These are phyloP conservation scores for Brachyrhaphis roseni DNA, from an alignment of 2,797 vertebrate genomes.

Conservation along the genomic window DNA sequence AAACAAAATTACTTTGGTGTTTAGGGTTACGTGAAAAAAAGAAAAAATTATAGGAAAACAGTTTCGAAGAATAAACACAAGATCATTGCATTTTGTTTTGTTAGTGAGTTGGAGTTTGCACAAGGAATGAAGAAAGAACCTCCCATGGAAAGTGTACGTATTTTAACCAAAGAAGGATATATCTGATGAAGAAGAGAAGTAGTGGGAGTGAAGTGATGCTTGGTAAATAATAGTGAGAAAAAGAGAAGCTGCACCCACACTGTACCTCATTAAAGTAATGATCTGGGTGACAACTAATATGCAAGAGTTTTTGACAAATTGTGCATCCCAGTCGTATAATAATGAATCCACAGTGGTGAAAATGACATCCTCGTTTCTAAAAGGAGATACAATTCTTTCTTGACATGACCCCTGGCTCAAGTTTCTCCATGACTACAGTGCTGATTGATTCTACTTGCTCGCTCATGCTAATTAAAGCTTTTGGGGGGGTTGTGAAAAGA, in stretches of 20 bases:
- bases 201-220: conserved; percentile 32
- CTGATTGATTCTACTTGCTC: neutral
- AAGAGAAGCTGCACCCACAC: conserved; percentile 39
- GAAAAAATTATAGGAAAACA: neutral
- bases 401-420: conserved; percentile 1
- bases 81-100: neutral
- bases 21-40: neutral
- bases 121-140: neutral
- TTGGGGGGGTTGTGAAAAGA: neutral
- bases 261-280: conserved; percentile 58
- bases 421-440: conserved; percentile 2
- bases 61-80: neutral
- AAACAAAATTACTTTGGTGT: neutral
- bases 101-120: neutral
- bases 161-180: conserved; percentile 25
- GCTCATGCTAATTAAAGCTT: neutral
- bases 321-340: neutral
- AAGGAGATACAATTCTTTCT: neutral
- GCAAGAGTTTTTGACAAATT: conserved; percentile 27
- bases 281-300: conserved; percentile 21
- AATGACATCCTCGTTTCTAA: neutral
- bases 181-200: conserved; percentile 21
- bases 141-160: conserved; percentile 21
- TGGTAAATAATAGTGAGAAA: conserved; percentile 13
- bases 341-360: conserved; percentile 16